Base-by-base conservation (phyloP, 2,888 invertebrate species). In the Choristoneura rosaceana region DNA sequence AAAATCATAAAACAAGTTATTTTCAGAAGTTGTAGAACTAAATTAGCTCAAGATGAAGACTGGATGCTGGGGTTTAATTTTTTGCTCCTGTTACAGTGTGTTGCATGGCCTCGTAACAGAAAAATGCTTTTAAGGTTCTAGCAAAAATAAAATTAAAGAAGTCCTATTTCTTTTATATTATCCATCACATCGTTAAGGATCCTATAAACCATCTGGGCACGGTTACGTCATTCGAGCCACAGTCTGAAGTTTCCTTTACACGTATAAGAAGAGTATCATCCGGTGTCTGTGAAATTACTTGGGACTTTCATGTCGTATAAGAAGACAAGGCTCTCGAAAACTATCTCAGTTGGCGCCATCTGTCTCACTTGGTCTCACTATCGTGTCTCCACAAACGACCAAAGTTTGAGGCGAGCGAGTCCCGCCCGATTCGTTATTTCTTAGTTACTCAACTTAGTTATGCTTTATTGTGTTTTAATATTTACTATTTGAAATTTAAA, bases 281-380 rank as follows among this genome's bases (percentile, higher is more conserved):
- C 79, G 78, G 77, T 75, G 70, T 70, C 67, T 77, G 75, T 77
- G 79, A 78, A 79, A 79, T 81, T 77, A 80, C 76, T 79, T 76
- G 73, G 74, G 75, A 80, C 78, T 80, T 79, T 80, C 80, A 74
- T 77, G 80, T 80, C 81, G 80, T 80, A 80, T 81, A 81, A 78
- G 76, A 76, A 78, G 79, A 81, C 78, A 79, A 73, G 78, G 73
- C 67, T 71, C 76, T 66, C 76, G 71, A 74, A 78, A 81, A 80
- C 81, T 80, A 79, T 80, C 79, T 71, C 74, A 25, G 70, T 60
- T 65, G 76, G 76, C 75, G 69, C 77, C 81, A 79, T 79, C 79
- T 81, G 81, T 76, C 75, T 74, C 75, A 75, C 76, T 71, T 79
- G 80, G 81, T 76, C 75, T 74, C 75, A 75, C 76, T 71, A 60